Evolutionary conservation across 1,140 invertebrate genomes (phyloP), one percentile per base, ranked within the genome.

Genomic region (Ephestia elutella): DNA sequence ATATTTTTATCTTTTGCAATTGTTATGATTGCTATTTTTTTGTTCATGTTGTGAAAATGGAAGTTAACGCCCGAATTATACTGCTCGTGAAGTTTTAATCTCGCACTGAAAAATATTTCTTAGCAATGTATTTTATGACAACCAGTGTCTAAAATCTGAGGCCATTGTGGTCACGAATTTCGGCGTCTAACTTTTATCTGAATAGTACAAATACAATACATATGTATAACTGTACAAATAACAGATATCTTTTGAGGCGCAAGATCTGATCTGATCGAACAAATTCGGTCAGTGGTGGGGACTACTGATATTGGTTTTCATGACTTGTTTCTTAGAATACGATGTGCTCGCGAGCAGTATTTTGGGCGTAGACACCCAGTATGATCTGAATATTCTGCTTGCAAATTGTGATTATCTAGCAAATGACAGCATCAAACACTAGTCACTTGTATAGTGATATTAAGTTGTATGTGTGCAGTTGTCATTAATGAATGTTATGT

Each of bases 321-420:
- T 25, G 2, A 25, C 21, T 25, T 25, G 21, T 25, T 3, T 25
- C n/a, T n/a, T n/a, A n/a, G n/a, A n/a, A 25, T 44, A 32, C 9
- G 13, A 17, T 15, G 38, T 3, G 38, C 13, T 44, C 38, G 38
- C n/a, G 38, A 15, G n/a, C 38, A 44, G 38, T 44, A 15, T 15
- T 44, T 44, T 44, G 15, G 38, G 15, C 15, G 2, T 1, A 35
- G 9, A 44, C 38, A n/a, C 13, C 13, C 2, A 15, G 38, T 44
- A 59, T 58, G 60, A 63, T 68, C 69, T 68, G 66, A 63, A 55
- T 59, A 53, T 61, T 38, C 32, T 63, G 55, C 48, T 63, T 62
- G 35, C 58, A 63, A 62, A 60, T 70, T 63, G 62, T 65, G 62
- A 68, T 68, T 64, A 49, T 28, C 30, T 44, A 15, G 15, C 15